Conservation (phyloP, 2,113 vertebrate genomes). For the Upupa epops region DNA sequence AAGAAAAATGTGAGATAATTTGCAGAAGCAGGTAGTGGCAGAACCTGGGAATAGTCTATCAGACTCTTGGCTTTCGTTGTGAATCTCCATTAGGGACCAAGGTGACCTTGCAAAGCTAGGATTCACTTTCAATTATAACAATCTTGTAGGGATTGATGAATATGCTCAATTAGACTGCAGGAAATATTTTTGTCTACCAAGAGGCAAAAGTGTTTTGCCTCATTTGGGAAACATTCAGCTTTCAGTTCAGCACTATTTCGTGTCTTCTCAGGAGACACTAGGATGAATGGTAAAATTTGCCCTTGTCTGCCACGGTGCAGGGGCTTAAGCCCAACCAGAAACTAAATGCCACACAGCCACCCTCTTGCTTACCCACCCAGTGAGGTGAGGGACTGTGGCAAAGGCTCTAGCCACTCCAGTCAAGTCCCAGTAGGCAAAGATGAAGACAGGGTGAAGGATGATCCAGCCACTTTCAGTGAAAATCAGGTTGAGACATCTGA, state of each 20-base stretch:
- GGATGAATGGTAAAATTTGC: background rate
- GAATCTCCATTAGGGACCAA: slow-evolving; percentile 3
- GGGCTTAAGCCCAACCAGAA: background rate
- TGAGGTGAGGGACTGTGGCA: background rate
- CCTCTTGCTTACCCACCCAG: background rate
- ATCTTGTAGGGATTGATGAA: slow-evolving; percentile 2
- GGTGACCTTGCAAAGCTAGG: slow-evolving; percentile 28
- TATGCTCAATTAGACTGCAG: background rate
- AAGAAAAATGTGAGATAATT: background rate
- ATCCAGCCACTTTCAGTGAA: no score
- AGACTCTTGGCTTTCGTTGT: background rate
- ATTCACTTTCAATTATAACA: slow-evolving; percentile 37
- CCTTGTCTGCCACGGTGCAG: background rate
- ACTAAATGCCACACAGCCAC: background rate
- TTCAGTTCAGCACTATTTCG: background rate
- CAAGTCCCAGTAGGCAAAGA: no score
- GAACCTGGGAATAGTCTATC: background rate
- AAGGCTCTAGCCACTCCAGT: no score
- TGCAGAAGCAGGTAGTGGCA: slow-evolving; percentile 28
- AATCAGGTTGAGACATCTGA: no score
- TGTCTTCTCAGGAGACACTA: background rate
- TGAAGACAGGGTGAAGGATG: no score
- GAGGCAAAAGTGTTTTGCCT: background rate
- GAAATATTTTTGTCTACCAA: background rate
- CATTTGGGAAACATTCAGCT: background rate